Conservation (phyloP, 2,888 invertebrate genomes). For the Melipona bicolor region DNA sequence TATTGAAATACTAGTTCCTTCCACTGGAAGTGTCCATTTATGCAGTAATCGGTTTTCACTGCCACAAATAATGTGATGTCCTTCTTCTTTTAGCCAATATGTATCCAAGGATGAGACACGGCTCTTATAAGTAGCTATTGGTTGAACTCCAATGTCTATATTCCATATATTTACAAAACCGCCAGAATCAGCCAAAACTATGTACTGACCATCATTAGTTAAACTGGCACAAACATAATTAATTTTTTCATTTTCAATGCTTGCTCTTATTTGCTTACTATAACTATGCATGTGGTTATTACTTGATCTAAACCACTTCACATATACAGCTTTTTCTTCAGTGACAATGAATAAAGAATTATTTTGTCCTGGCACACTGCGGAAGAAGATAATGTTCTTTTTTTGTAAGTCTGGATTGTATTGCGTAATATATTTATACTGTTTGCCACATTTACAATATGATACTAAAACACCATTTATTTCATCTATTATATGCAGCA, state of each 20-base stretch:
- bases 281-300: slow-evolving; percentile 72
- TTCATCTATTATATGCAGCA: slow-evolving; percentile 77
- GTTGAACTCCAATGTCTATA: slow-evolving; percentile 72
- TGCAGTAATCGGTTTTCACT: slow-evolving; percentile 77
- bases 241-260: slow-evolving; percentile 67
- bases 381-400: slow-evolving; percentile 75
- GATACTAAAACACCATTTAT: slow-evolving; percentile 73
- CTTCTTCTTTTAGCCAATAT: slow-evolving; percentile 76
- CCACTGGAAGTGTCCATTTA: slow-evolving; percentile 76
- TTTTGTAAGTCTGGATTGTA: slow-evolving; percentile 72
- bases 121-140: slow-evolving; percentile 77
- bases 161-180: slow-evolving; percentile 84
- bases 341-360: slow-evolving; percentile 79
- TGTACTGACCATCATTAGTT: slow-evolving; percentile 83
- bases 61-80: slow-evolving; percentile 77
- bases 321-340: slow-evolving; percentile 70
- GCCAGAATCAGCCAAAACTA: slow-evolving; percentile 83
- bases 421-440: slow-evolving; percentile 70
- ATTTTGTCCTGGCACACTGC: slow-evolving; percentile 67
- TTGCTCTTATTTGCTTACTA: slow-evolving; percentile 66
- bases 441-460: slow-evolving; percentile 52
- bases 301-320: slow-evolving; percentile 71
- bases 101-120: slow-evolving; percentile 79
- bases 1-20: slow-evolving; percentile 67
- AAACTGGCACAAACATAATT: slow-evolving; percentile 81